Evolutionary conservation across 2,113 vertebrate genomes (phyloP).

Genomic region (Tauraco erythrolophus): DNA sequence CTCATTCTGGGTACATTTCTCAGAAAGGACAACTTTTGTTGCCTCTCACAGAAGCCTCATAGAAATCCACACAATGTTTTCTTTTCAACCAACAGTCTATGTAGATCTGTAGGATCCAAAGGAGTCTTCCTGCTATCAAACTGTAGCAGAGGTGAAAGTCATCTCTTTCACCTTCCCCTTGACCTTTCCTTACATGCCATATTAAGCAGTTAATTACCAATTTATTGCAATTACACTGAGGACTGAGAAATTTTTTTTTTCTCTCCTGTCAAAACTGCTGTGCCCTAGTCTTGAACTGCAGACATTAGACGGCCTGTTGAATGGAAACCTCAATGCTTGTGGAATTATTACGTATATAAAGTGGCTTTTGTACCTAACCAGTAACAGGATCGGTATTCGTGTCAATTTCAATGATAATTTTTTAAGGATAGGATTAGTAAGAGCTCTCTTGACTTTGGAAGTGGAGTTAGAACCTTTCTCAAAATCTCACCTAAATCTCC

Average conservation of each 20-base stretch:
- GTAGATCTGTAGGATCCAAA: background rate
- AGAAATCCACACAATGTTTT: conserved; percentile 40
- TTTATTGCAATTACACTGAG: background rate
- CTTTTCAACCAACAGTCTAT: background rate
- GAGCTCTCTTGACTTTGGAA: background rate
- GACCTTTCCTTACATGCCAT: background rate
- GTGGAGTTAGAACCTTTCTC: background rate
- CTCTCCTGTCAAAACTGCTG: background rate
- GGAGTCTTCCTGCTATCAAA: background rate
- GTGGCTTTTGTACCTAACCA: background rate
- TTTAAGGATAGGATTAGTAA: background rate
- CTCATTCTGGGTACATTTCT: conserved; percentile 51
- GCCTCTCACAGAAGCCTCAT: conserved; percentile 38
- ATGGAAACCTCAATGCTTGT: background rate
- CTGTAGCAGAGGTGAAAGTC: background rate
- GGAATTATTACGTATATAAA: background rate
- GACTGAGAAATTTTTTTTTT: background rate
- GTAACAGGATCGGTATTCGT: background rate
- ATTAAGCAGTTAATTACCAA: background rate
- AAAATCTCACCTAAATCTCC: background rate
- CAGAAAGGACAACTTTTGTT: conserved; percentile 52
- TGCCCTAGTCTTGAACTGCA: background rate
- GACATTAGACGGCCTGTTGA: background rate
- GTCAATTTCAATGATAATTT: conserved; percentile 26
- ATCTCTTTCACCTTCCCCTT: background rate